These are phyloP conservation scores for Chiloscyllium plagiosum DNA, from an alignment of 2,113 vertebrate species.

Conservation along the genomic window DNA sequence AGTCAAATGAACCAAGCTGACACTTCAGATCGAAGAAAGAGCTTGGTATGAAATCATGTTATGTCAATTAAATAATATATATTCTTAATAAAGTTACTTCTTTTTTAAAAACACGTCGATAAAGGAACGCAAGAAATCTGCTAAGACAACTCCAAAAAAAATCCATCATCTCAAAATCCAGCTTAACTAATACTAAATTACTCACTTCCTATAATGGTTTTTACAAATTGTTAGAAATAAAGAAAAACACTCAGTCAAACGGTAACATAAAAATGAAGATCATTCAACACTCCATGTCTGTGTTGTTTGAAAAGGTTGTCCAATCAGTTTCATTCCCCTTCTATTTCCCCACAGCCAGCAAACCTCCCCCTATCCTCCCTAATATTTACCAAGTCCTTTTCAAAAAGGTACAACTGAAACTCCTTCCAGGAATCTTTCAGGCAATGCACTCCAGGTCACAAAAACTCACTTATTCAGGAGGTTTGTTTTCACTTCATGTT, in stretches of 20 bases:
- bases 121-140: neutral
- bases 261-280: neutral
- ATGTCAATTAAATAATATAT: neutral
- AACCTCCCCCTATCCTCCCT: neutral
- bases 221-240: neutral
- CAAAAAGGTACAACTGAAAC: neutral
- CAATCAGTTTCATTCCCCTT: neutral
- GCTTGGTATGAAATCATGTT: neutral
- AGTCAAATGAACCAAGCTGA: neutral
- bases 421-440: neutral
- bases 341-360: neutral
- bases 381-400: neutral
- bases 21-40: neutral
- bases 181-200: neutral
- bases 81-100: neutral
- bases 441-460: neutral
- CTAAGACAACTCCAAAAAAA: neutral
- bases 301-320: neutral
- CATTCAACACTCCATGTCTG: neutral
- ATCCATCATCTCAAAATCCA: neutral
- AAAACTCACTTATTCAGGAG: neutral
- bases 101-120: neutral
- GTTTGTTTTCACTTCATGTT: too few relatives aligned
- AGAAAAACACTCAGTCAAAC: neutral
- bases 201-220: neutral